Evolutionary conservation across 2,888 invertebrate genomes (phyloP).

Genomic region (Icerya purchasi): DNA sequence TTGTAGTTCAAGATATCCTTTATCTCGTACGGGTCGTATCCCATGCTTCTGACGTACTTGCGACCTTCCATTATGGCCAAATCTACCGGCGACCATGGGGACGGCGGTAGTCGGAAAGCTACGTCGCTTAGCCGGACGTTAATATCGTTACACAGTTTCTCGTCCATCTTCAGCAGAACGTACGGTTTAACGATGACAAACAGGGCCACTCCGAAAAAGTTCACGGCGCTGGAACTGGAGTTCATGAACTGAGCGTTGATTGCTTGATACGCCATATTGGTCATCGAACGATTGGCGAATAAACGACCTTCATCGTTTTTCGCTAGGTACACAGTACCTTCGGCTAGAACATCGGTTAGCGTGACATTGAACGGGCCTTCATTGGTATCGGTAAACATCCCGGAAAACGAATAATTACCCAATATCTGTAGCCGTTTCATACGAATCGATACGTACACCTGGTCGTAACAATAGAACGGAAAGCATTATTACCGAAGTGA

Average conservation of each 20-base stretch:
- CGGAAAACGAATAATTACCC: conserved; percentile 51
- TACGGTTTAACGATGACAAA: conserved; percentile 74
- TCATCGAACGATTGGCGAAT: conserved; percentile 51
- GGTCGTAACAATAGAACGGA: no score
- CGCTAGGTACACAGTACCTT: conserved; percentile 43
- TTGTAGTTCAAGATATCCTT: conserved; percentile 15
- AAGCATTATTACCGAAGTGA: no score
- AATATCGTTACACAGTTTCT: conserved; percentile 45
- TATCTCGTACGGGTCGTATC: conserved; percentile 46
- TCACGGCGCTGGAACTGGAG: conserved; percentile 53
- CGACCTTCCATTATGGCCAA: conserved; percentile 55
- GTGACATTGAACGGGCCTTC: conserved; percentile 58
- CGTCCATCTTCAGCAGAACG: conserved; percentile 53
- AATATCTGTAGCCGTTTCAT: conserved; percentile 46
- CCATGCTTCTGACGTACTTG: conserved; percentile 37
- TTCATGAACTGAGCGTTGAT: conserved; percentile 66
- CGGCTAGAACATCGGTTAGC: conserved; percentile 44
- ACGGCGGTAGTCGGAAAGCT: conserved; percentile 54
- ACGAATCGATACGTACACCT: conserved; percentile 48
- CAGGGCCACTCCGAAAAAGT: conserved; percentile 55
- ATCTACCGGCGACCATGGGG: conserved; percentile 47
- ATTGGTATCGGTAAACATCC: conserved; percentile 43
- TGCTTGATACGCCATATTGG: conserved; percentile 52
- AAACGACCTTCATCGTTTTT: conserved; percentile 53
- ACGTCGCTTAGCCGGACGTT: conserved; percentile 48